Percentiles rank a stretch among this genome's conserved stretches.
phyloP scores from a whole-genome alignment of 2,113 vertebrate species.

The Osmerus mordax region DNA sequence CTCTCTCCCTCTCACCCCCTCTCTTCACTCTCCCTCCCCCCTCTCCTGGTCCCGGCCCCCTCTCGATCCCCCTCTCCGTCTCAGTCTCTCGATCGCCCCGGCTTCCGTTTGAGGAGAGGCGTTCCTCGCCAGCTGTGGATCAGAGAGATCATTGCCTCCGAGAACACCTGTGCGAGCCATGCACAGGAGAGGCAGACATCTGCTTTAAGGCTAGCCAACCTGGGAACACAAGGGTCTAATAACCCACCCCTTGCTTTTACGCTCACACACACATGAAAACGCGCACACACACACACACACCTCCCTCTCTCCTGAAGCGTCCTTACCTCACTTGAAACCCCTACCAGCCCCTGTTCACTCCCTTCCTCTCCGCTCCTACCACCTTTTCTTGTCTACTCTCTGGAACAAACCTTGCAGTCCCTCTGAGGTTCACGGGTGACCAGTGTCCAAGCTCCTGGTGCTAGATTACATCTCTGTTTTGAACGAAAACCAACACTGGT shows the following conservation, averaged over 20 bases:
- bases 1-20: neutral
- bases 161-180: conserved; percentile 55
- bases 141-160: conserved; percentile 57
- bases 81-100: conserved; percentile 20
- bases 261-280: neutral
- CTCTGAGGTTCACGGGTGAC: neutral
- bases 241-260: neutral
- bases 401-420: neutral
- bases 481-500: conserved; percentile 13
- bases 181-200: conserved; percentile 52
- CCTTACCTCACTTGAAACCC: conserved; percentile 6
- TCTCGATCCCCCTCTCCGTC: neutral
- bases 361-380: neutral
- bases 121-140: conserved; percentile 25
- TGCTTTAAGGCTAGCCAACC: conserved; percentile 52
- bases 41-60: neutral
- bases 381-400: neutral
- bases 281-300: neutral
- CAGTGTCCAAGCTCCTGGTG: conserved; percentile 26
- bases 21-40: neutral
- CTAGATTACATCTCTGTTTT: conserved; percentile 17
- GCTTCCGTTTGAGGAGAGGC: neutral
- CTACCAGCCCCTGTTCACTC: neutral
- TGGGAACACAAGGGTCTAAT: conserved; percentile 33
- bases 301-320: neutral